Evolutionary conservation across 2,113 vertebrate genomes (phyloP), one percentile per base, ranked within the genome.

Genomic region (Apodemus speciosus): DNA sequence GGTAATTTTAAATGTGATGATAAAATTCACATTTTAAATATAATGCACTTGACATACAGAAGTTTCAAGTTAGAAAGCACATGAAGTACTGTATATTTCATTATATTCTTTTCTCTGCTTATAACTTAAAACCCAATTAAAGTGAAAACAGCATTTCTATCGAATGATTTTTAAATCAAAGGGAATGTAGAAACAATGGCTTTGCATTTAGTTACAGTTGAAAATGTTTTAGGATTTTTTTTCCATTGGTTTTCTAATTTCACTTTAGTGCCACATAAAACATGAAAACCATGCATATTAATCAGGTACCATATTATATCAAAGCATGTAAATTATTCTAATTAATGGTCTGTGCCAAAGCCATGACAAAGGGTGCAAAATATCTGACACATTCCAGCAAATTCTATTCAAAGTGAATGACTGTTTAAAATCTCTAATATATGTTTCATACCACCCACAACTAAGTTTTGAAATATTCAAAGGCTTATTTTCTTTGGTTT

Each of bases 401-500:
- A 66, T 6, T 90, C 72, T 92, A 71, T 16, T 92, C 51, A 76
- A 43, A 23, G 80, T 80, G 38, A 43, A 64, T 20, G 8, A 85
- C 71, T 87, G 91, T 91, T 56, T 51, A 3, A 62, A 90, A 56
- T 94, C 95, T 97, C 77, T 23, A 83, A 91, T 97, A 97, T 73
- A 92, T 69, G 5, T 94, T 86, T 76, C 66, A 95, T 85, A 81
- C 69, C 27, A 21, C 71, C 88, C 68, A 88, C 91, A 94, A 71
- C 35, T 85, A 0, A 83, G n/a, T 90, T 94, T 64, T 91, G 32
- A 97, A 93, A 96, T 94, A 60, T 60, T 90, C 38, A 80, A 30
- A 97, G 89, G 46, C 43, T 77, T 94, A 81, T 96, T 97, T 97
- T 97, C 93, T 76, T 94, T 92, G 60, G 18, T 3, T 75, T 23